Evolutionary conservation across 2,888 invertebrate species (phyloP).

Genomic region (Hoplodrina ambigua): DNA sequence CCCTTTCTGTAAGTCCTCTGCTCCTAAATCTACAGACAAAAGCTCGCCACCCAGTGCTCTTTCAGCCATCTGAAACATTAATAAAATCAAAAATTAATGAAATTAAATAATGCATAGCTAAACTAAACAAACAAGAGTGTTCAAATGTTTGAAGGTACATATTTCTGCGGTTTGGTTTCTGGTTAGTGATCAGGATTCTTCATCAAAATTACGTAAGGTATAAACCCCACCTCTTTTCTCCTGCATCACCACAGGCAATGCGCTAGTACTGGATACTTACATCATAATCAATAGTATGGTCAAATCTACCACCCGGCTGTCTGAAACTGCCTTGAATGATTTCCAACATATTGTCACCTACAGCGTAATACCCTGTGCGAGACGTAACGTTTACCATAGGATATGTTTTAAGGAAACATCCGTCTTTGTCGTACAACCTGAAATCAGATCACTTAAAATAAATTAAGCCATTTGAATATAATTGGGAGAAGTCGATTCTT

Average conservation of each 20-base stretch:
- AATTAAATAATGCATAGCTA: too few species aligned
- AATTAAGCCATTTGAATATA: too few species aligned
- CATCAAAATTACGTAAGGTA: too few species aligned
- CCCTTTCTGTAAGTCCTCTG: conserved; percentile 23
- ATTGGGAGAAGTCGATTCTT: too few species aligned
- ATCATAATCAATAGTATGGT: conserved; percentile 27
- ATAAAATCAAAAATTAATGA: too few species aligned
- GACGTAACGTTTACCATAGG: conserved; percentile 31
- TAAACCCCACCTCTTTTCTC: too few species aligned
- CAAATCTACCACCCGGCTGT: conserved; percentile 22
- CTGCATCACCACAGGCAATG: too few species aligned
- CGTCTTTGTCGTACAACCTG: conserved; percentile 43
- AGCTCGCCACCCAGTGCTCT: background rate
- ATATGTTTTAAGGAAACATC: conserved; percentile 22
- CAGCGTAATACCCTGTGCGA: conserved; percentile 17
- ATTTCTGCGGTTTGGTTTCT: too few species aligned
- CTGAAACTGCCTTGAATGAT: conserved; percentile 43
- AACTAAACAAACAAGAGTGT: too few species aligned
- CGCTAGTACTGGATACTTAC: conserved; percentile 33
- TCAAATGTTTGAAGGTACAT: too few species aligned
- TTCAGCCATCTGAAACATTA: conserved; percentile 28
- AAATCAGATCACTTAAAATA: background rate
- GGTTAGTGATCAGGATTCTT: too few species aligned
- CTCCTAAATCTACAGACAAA: conserved; percentile 11
- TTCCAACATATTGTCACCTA: conserved; percentile 18